phyloP scores from a whole-genome alignment of 2,888 invertebrate genomes.

The Microplitis deprimator region DNA sequence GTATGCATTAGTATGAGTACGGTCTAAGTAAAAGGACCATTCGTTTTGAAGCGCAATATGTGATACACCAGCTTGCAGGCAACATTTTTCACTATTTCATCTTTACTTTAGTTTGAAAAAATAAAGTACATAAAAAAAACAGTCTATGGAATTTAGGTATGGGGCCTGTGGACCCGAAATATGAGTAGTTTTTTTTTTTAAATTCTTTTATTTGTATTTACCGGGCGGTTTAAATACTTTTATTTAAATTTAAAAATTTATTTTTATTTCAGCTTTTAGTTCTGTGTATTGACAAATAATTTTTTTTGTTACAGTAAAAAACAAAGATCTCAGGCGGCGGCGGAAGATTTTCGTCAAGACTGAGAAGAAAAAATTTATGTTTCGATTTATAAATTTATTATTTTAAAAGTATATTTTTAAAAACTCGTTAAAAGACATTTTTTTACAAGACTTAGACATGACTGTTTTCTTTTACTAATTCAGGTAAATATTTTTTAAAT shows the following conservation, averaged over 20 bases:
- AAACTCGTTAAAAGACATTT: background rate
- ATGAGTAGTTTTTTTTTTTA: background rate
- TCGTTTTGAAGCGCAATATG: conserved; percentile 42
- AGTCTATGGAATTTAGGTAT: conserved; percentile 34
- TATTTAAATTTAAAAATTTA: background rate
- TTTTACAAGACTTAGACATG: background rate
- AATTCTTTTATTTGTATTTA: background rate
- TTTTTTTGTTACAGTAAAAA: conserved; percentile 22
- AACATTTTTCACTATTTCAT: conserved; percentile 33
- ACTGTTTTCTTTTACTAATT: background rate
- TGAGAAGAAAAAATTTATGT: background rate
- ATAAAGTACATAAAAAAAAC: conserved; percentile 22
- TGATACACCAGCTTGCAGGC: conserved; percentile 39
- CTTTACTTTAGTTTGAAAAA: background rate
- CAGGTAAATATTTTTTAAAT: conserved; percentile 11
- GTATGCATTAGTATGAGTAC: background rate
- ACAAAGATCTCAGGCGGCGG: conserved; percentile 33
- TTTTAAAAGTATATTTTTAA: background rate
- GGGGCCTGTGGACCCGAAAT: background rate
- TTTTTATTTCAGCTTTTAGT: background rate
- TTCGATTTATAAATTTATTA: background rate
- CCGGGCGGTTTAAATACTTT: background rate
- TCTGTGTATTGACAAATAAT: background rate
- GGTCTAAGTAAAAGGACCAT: conserved; percentile 32
- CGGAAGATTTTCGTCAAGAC: background rate